These are phyloP conservation scores for Delphinus delphis DNA, from an alignment of 2,113 vertebrate species.

Conservation along the genomic window DNA sequence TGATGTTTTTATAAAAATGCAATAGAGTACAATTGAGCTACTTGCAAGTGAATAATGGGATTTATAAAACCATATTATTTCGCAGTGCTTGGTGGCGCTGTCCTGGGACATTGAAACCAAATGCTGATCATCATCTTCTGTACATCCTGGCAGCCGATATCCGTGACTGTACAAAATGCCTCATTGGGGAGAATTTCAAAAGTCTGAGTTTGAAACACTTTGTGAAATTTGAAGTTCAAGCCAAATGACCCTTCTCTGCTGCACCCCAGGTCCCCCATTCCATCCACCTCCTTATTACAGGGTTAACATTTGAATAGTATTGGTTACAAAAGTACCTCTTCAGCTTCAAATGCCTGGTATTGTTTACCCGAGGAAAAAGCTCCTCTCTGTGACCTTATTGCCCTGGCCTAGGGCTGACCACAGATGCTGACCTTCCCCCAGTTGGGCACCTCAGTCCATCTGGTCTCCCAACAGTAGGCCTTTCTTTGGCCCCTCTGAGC, in stretches of 20 bases:
- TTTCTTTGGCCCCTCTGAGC: conserved; percentile 37
- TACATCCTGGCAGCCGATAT: neutral
- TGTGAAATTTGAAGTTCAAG: neutral
- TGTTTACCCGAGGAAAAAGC: neutral
- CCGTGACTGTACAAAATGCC: neutral
- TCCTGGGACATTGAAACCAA: neutral
- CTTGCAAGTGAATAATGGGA: neutral
- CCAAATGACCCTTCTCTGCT: neutral
- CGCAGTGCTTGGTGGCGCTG: no score
- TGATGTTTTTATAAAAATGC: neutral
- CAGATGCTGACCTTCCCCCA: neutral
- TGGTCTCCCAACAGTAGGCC: conserved; percentile 18
- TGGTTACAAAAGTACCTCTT: neutral
- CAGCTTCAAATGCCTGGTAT: neutral
- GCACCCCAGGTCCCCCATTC: neutral
- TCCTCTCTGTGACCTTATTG: neutral
- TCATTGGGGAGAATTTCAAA: neutral
- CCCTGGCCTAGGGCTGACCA: neutral
- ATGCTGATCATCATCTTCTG: rapidly evolving
- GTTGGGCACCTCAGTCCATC: neutral
- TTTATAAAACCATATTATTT: neutral
- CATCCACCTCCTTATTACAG: neutral
- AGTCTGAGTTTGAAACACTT: neutral
- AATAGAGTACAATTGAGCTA: neutral
- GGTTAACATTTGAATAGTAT: neutral